Evolutionary conservation across 2,797 vertebrate species (phyloP).

Genomic region (Orestias chungarensis): DNA sequence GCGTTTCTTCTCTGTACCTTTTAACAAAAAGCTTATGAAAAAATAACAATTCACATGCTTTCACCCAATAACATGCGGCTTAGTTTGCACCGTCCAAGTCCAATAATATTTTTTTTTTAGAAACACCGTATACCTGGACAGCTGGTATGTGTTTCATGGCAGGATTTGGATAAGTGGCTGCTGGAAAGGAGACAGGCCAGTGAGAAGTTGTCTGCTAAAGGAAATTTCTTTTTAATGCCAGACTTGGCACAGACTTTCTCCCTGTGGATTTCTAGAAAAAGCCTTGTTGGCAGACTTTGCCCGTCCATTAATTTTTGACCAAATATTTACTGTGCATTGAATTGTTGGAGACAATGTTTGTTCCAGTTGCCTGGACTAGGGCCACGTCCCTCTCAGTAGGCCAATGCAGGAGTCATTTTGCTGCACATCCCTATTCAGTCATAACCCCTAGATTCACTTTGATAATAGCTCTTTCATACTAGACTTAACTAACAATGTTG

Average conservation of each 20-base stretch:
- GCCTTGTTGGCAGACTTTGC: constrained; percentile 71
- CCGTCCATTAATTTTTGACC: constrained; percentile 79
- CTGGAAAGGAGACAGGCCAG: constrained; percentile 60
- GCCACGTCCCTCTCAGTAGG: constrained; percentile 66
- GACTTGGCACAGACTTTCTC: constrained; percentile 69
- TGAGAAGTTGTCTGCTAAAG: constrained; percentile 69
- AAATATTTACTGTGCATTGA: constrained; percentile 78
- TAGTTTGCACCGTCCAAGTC: constrained; percentile 26
- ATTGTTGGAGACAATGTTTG: constrained; percentile 65
- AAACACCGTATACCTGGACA: constrained; percentile 58
- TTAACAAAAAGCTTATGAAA: constrained; percentile 33
- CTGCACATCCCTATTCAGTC: constrained; percentile 73
- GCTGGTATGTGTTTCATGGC: constrained; percentile 47
- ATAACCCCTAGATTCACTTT: constrained; percentile 67
- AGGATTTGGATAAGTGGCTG: constrained; percentile 59
- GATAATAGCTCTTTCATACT: constrained; percentile 48
- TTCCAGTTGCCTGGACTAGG: constrained; percentile 66
- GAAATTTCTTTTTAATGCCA: constrained; percentile 77
- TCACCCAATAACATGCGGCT: constrained; percentile 26
- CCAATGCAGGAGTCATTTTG: constrained; percentile 55
- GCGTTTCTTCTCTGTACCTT: constrained; percentile 33
- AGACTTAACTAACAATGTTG: constrained; percentile 48
- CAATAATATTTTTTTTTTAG: constrained; percentile 10
- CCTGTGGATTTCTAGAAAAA: constrained; percentile 70
- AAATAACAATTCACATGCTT: constrained; percentile 15